phyloP scores from a whole-genome alignment of 1,140 invertebrate genomes.

The Pseudomyrmex flavicornis region DNA sequence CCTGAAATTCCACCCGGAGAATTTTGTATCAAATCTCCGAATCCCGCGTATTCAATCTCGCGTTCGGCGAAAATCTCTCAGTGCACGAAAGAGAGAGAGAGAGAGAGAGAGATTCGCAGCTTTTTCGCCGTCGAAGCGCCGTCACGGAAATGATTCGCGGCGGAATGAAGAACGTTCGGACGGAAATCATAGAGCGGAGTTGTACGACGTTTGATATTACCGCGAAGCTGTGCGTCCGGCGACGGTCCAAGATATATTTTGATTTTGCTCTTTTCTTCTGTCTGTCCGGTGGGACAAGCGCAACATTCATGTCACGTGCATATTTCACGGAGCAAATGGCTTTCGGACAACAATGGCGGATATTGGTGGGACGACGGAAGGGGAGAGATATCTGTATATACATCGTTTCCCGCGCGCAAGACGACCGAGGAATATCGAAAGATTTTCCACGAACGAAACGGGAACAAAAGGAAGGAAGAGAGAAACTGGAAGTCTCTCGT shows the following conservation, averaged over 20 bases:
- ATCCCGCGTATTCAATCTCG: not conserved
- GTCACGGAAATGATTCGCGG: constrained; percentile 28
- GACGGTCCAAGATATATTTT: constrained; percentile 11
- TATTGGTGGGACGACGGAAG: not conserved
- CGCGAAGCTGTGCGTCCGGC: too few species aligned
- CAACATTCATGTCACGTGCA: constrained; percentile 73
- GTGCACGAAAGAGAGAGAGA: too few species aligned
- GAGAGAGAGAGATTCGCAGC: not conserved
- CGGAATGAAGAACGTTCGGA: constrained; percentile 25
- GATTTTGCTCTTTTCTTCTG: constrained; percentile 28
- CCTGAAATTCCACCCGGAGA: not conserved
- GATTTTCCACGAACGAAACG: constrained; percentile 68
- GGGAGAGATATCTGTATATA: not conserved
- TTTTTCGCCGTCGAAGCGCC: not conserved
- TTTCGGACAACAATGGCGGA: constrained; percentile 70
- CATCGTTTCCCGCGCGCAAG: constrained; percentile 40
- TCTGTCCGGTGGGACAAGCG: not conserved
- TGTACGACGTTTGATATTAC: too few species aligned
- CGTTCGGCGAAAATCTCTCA: constrained; percentile 14
- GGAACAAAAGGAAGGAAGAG: not conserved
- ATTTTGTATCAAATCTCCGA: not conserved
- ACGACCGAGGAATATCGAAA: constrained; percentile 67
- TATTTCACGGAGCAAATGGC: constrained; percentile 77
- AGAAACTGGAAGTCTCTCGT: constrained; percentile 43
- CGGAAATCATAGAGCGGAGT: constrained; percentile 7